Evolutionary conservation across 2,797 vertebrate genomes (phyloP).

Genomic region (Cynodonichthys magdalenae): DNA sequence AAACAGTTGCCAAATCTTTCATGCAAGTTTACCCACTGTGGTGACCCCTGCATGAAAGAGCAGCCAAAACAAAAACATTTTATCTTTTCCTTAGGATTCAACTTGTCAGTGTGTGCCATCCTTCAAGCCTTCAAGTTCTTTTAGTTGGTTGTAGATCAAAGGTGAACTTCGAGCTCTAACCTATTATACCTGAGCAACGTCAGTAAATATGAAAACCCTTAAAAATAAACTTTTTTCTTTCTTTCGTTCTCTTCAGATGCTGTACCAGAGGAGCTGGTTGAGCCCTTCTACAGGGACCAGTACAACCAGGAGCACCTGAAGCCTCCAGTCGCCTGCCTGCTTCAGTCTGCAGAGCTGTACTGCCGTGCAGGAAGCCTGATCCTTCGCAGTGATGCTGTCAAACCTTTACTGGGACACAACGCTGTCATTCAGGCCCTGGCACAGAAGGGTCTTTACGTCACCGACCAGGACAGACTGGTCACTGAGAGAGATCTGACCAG

Average conservation of each 20-base stretch:
- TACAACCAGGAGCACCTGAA: constrained; percentile 98
- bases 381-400: constrained; percentile 95
- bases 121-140: no score
- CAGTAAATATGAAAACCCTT: no score
- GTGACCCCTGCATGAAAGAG: no score
- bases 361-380: constrained; percentile 97
- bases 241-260: constrained; percentile 80
- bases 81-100: no score
- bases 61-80: no score
- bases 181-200: no score
- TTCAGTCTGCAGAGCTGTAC: constrained; percentile 96
- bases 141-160: no score
- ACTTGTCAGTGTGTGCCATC: no score
- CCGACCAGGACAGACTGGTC: constrained; percentile 94
- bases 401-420: constrained; percentile 95
- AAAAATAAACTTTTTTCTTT: background rate
- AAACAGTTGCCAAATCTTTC: no score
- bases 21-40: no score
- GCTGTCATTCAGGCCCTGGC: constrained; percentile 97
- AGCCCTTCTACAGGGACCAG: constrained; percentile 96
- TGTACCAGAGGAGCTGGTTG: constrained; percentile 90
- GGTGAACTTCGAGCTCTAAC: no score
- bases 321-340: constrained; percentile 91
- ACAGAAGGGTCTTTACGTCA: constrained; percentile 96
- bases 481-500: constrained; percentile 93